A percentile compares a stretch with the other conserved stretches of the same genome.
phyloP scores from a whole-genome alignment of 1,140 invertebrate species.

The Bemisia tabaci region DNA sequence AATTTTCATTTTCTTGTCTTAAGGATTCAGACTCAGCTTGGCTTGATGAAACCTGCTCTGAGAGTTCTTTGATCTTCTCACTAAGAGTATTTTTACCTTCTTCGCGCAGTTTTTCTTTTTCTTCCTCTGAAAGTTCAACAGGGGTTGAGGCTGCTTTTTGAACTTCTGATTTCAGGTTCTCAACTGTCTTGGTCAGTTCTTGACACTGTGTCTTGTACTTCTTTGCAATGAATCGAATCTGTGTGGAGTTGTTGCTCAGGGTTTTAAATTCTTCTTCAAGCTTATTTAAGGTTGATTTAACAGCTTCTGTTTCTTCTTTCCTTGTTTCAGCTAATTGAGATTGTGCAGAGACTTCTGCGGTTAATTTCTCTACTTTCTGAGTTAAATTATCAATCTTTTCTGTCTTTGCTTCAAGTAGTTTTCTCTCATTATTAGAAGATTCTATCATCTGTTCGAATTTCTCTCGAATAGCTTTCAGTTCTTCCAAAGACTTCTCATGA shows the following conservation, averaged over 20 bases:
- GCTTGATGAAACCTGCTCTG: constrained; percentile 38
- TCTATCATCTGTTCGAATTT: constrained; percentile 41
- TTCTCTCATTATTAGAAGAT: neutral
- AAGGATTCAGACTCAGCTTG: constrained; percentile 49
- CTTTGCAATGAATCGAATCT: constrained; percentile 80
- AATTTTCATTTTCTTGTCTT: constrained; percentile 50
- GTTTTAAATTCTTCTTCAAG: constrained; percentile 44
- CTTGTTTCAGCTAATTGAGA: neutral
- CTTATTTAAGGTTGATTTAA: constrained; percentile 34
- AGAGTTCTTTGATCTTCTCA: constrained; percentile 45
- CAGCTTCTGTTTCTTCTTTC: constrained; percentile 37
- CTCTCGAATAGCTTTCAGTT: constrained; percentile 45
- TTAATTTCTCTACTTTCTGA: neutral
- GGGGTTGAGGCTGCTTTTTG: constrained; percentile 27
- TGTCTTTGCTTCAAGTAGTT: neutral
- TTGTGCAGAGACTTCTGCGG: neutral
- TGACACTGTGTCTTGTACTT: constrained; percentile 82
- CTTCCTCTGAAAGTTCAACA: constrained; percentile 24
- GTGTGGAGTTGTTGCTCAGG: constrained; percentile 49
- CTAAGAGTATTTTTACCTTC: constrained; percentile 35
- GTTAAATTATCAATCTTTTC: neutral
- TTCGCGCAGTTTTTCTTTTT: constrained; percentile 34
- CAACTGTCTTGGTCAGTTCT: constrained; percentile 46
- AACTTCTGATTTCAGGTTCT: constrained; percentile 37
- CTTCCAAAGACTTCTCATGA: constrained; percentile 51